Percentiles rank a stretch among this genome's conserved stretches.
These are phyloP conservation scores for Merops nubicus DNA, from an alignment of 2,113 vertebrate genomes.

Conservation along the genomic window DNA sequence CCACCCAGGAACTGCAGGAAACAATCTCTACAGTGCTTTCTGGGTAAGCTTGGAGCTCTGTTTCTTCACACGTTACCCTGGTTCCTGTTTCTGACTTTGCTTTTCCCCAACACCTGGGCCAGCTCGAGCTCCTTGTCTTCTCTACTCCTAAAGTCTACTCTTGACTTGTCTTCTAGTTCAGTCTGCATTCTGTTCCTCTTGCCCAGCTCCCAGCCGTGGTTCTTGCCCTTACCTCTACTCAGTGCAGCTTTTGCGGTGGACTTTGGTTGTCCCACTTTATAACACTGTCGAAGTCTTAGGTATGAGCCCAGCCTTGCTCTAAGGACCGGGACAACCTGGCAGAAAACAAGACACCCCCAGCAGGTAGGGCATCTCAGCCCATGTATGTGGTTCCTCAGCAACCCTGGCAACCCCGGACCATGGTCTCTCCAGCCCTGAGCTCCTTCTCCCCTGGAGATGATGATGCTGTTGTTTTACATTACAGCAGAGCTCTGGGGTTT, in stretches of 20 bases:
- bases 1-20: not conserved
- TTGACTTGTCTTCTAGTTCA: not conserved
- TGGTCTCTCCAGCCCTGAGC: not conserved
- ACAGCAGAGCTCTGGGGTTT: not conserved
- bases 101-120: not conserved
- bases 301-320: not conserved
- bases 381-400: fast-evolving
- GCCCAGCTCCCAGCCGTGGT: not conserved
- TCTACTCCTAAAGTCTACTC: not conserved
- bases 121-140: fast-evolving
- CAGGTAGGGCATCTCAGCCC: not conserved
- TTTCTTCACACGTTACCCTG: not conserved
- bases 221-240: not conserved
- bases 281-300: not conserved
- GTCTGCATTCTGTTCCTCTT: not conserved
- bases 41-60: not conserved
- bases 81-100: not conserved
- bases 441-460: not conserved
- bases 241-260: not conserved
- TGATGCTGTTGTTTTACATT: not conserved
- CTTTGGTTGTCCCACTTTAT: not conserved
- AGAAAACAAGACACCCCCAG: not conserved
- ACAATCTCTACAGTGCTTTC: not conserved
- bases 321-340: not conserved
- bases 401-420: not conserved